These are phyloP conservation scores for Rhynchotus rufescens DNA, from an alignment of 2,797 vertebrate species.

Conservation along the genomic window DNA sequence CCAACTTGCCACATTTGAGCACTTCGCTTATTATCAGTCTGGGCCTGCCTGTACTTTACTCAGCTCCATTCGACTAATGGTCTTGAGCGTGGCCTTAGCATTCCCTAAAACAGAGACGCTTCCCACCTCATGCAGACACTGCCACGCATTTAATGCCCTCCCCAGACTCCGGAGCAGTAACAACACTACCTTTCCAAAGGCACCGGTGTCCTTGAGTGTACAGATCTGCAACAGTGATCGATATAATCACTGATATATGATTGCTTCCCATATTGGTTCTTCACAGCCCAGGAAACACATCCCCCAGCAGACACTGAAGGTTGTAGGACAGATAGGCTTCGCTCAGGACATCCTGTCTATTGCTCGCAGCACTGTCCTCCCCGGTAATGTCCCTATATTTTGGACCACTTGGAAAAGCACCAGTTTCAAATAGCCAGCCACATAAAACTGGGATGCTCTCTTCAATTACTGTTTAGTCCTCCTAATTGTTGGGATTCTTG, in stretches of 20 bases:
- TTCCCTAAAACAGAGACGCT: background rate
- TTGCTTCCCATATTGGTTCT: slow-evolving; percentile 64
- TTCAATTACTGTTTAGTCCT: background rate
- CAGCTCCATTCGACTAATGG: slow-evolving; percentile 64
- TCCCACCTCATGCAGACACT: background rate
- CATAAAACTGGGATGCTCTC: background rate
- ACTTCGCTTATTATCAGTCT: slow-evolving; percentile 62
- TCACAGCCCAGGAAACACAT: slow-evolving; percentile 68
- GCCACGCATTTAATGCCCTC: accelerated
- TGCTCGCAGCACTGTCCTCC: background rate
- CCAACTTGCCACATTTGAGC: slow-evolving; percentile 62
- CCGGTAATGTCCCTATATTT: background rate
- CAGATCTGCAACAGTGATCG: slow-evolving; percentile 51
- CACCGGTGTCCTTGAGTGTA: slow-evolving; percentile 42
- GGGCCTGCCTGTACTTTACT: slow-evolving; percentile 38
- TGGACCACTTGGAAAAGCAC: background rate
- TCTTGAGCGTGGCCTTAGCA: background rate
- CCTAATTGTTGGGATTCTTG: background rate
- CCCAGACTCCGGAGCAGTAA: background rate
- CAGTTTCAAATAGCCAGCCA: background rate
- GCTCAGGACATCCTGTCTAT: slow-evolving; percentile 17
- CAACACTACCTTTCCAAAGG: background rate
- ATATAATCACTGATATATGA: slow-evolving; percentile 58
- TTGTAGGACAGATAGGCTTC: slow-evolving; percentile 59
- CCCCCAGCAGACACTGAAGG: slow-evolving; percentile 63